Percentiles rank a stretch among this genome's conserved stretches.
Evolutionary conservation across 2,888 invertebrate species (phyloP).

Genomic region (Machimus rusticus): DNA sequence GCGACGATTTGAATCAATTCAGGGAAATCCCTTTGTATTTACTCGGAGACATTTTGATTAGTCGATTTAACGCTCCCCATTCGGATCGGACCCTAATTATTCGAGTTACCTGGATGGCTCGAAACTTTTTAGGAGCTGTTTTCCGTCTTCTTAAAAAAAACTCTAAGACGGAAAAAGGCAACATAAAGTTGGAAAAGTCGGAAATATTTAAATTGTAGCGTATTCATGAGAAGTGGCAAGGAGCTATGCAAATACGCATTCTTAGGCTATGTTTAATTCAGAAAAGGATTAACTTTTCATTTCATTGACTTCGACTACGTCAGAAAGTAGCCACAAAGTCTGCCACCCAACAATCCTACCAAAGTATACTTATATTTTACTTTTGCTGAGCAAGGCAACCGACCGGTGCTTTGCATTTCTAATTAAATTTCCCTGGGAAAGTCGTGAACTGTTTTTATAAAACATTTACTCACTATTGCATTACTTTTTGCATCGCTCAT

Average conservation of each 20-base stretch:
- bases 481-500: neutral
- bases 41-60: neutral
- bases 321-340: neutral
- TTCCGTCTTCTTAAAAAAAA: neutral
- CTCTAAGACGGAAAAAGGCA: neutral
- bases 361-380: neutral
- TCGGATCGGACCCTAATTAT: neutral
- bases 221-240: neutral
- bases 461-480: neutral
- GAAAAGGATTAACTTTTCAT: neutral
- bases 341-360: neutral
- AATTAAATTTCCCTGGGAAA: neutral
- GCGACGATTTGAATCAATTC: neutral
- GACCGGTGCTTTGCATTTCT: neutral
- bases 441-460: neutral
- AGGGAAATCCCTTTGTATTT: neutral
- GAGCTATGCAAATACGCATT: neutral
- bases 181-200: neutral
- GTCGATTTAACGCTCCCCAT: neutral
- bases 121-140: neutral
- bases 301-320: neutral
- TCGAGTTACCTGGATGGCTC: neutral
- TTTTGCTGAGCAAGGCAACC: neutral
- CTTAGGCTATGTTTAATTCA: neutral
- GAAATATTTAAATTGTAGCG: neutral